These are phyloP conservation scores for Lucinisca nassula DNA, from an alignment of 2,888 invertebrate genomes.

Conservation along the genomic window DNA sequence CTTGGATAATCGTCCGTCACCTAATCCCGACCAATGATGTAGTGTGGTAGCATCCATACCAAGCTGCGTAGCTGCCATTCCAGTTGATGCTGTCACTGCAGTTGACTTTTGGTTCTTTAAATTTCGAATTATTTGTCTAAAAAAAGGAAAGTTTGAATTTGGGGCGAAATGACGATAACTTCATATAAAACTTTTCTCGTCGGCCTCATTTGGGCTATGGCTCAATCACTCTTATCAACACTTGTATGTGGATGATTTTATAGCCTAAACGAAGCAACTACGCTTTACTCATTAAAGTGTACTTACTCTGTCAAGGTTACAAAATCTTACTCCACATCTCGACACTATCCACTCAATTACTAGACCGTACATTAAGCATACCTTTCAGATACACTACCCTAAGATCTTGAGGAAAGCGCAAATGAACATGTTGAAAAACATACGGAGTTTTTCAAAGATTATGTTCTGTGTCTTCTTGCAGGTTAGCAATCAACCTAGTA, in stretches of 20 bases:
- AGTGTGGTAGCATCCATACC: constrained; percentile 26
- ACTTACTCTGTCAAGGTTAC: background rate
- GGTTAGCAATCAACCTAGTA: background rate
- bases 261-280: background rate
- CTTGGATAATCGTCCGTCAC: constrained; percentile 28
- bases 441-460: too few relatives aligned
- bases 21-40: constrained; percentile 44
- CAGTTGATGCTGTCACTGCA: constrained; percentile 30
- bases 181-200: too few relatives aligned
- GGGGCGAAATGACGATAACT: background rate
- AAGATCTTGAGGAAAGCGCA: background rate
- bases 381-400: background rate
- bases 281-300: background rate
- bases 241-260: background rate
- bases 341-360: background rate
- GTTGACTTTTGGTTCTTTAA: constrained; percentile 10
- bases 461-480: background rate
- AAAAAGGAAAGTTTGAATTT: background rate
- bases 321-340: background rate
- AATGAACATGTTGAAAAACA: background rate
- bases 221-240: background rate
- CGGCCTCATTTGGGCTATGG: too few relatives aligned
- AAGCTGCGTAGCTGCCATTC: constrained; percentile 37
- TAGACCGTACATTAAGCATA: background rate
- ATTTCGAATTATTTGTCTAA: constrained; percentile 19